Percentiles rank a stretch among this genome's conserved stretches.
These are phyloP conservation scores for Argynnis bischoffii DNA, from an alignment of 2,888 invertebrate genomes.

Conservation along the genomic window DNA sequence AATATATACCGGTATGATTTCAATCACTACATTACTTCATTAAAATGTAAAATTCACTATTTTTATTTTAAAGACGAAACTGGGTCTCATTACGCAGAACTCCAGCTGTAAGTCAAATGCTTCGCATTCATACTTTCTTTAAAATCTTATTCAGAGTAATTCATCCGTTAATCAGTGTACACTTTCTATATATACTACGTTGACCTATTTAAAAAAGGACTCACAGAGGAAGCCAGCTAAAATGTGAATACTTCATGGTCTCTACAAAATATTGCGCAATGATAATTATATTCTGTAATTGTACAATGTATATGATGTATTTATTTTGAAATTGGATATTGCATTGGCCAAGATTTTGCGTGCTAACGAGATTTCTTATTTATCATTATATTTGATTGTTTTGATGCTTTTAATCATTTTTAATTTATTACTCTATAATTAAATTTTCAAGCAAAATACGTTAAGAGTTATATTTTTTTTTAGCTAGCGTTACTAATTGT, in stretches of 20 bases:
- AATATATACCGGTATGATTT: background rate
- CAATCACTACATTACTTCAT: constrained; percentile 6
- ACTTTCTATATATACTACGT: constrained; percentile 6
- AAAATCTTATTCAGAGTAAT: constrained; percentile 17
- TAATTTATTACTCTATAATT: background rate
- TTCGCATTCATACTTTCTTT: constrained; percentile 5
- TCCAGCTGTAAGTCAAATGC: background rate
- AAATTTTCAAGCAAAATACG: background rate
- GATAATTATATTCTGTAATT: constrained; percentile 1
- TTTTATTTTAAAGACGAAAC: constrained; percentile 5
- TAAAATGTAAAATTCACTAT: constrained; percentile 13
- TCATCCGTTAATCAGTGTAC: constrained; percentile 7
- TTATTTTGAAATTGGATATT: constrained; percentile 1
- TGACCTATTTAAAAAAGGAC: constrained; percentile 7
- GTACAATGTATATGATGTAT: background rate
- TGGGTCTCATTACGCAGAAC: constrained; percentile 13
- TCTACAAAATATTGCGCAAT: background rate
- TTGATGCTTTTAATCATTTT: background rate
- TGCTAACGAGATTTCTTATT: constrained; percentile 2
- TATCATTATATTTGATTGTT: constrained; percentile 10
- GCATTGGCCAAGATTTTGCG: background rate
- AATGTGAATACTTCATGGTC: background rate
- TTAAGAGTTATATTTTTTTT: too few species aligned
- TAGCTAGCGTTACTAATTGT: background rate
- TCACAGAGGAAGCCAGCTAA: constrained; percentile 2